Evolutionary conservation across 2,888 invertebrate species (phyloP), one percentile per base, ranked within the genome.

Genomic region (Apamea crenata): DNA sequence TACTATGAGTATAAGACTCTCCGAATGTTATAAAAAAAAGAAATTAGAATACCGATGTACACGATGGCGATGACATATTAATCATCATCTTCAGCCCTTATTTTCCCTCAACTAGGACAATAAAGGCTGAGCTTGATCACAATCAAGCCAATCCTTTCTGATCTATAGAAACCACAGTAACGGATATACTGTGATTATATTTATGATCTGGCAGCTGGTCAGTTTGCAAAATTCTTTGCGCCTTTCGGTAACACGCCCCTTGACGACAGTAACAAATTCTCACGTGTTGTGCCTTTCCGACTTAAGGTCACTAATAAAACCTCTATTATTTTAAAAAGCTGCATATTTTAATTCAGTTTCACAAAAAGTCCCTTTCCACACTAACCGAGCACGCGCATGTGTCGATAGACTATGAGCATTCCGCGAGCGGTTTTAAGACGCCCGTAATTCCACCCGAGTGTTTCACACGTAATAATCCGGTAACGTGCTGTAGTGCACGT

Each of bases 391-490:
- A n/a, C 70, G 71, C 73, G 83, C 86, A 85, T 80, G 77, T 89
- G 90, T 79, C 88, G 77, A 87, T 87, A 88, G 93, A 93, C 91
- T 92, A 90, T 88, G 92, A 93, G 93, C 91, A 92, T 92, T 93
- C 91, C 93, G 90, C 90, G 91, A 93, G 91, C 91, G 90, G 91
- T 92, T 94, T 94, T 94, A 94, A 95, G 96, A 94, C 92, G 93
- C 90, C 91, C 93, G 92, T 96, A 95, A 95, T 94, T 94, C 93
- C 90, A 87, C 90, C 88, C 90, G 89, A 94, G 94, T 94, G 94
- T 94, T 95, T 94, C 93, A 93, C 95, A 94, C 94, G 91, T 93
- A 93, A 94, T 96, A 96, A 96, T 95, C 95, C 92, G 92, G 93
- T 94, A 94, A 94, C 91, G 90, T 91, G 89, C 84, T 91, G 91